phyloP scores from a whole-genome alignment of 2,888 invertebrate species.

The Hydroisotoma schaefferi region DNA sequence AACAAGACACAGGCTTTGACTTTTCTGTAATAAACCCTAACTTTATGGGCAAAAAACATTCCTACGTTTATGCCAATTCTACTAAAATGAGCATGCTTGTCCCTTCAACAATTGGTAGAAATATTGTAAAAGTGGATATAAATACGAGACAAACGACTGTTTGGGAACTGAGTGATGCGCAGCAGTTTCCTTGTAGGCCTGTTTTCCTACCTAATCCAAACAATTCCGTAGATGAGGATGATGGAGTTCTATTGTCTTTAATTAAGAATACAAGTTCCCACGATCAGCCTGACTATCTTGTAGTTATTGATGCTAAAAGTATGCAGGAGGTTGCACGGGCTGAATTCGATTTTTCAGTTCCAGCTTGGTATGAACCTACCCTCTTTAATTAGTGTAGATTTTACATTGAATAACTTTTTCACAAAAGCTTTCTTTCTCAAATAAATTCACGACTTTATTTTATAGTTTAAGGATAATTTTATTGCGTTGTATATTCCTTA shows the following conservation, averaged over 20 bases:
- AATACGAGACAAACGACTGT: constrained; percentile 48
- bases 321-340: constrained; percentile 52
- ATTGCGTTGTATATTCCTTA: too few relatives aligned
- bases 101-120: constrained; percentile 29
- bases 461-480: too few relatives aligned
- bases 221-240: constrained; percentile 53
- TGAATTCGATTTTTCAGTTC: constrained; percentile 47
- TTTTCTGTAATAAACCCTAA: constrained; percentile 55
- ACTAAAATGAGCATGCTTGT: not conserved
- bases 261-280: constrained; percentile 47
- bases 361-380: constrained; percentile 29
- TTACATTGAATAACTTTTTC: too few relatives aligned
- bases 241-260: constrained; percentile 51
- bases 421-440: too few relatives aligned
- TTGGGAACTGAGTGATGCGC: constrained; percentile 51
- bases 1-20: constrained; percentile 51
- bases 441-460: too few relatives aligned
- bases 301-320: constrained; percentile 51
- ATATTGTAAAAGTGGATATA: constrained; percentile 54
- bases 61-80: constrained; percentile 55
- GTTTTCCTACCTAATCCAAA: constrained; percentile 54
- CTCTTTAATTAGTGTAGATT: too few relatives aligned
- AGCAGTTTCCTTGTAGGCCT: constrained; percentile 53
- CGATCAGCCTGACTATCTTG: constrained; percentile 46
- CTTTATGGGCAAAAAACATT: constrained; percentile 52